Conservation (phyloP, 2,888 invertebrate species). For the Agonum fuliginosum region DNA sequence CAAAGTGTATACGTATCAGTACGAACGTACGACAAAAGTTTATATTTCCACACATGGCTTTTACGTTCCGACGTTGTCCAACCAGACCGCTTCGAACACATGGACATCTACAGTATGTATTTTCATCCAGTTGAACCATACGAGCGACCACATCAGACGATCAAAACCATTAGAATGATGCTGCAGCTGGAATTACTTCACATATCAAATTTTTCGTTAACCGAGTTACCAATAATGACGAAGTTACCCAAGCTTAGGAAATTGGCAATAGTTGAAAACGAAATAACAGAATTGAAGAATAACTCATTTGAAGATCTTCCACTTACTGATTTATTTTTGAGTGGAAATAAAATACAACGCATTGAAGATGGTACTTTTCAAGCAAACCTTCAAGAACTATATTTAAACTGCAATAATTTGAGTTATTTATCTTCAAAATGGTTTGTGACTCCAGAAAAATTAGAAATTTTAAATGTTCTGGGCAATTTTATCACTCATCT, state of each 20-base stretch:
- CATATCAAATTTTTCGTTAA: slow-evolving; percentile 18
- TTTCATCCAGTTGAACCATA: slow-evolving; percentile 13
- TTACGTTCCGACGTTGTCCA: not conserved
- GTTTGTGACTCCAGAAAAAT: slow-evolving; percentile 16
- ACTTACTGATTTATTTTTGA: slow-evolving; percentile 10
- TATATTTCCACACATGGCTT: slow-evolving; percentile 32
- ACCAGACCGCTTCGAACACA: slow-evolving; percentile 5
- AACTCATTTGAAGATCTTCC: not conserved
- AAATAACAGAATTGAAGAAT: slow-evolving; percentile 35
- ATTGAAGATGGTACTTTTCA: slow-evolving; percentile 13
- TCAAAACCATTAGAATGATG: slow-evolving; percentile 7
- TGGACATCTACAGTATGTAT: slow-evolving; percentile 25
- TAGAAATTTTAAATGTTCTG: slow-evolving; percentile 2
- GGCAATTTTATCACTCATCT: slow-evolving; percentile 35
- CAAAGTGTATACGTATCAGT: slow-evolving; percentile 24
- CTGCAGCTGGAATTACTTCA: not conserved
- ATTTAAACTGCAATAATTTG: slow-evolving; percentile 27
- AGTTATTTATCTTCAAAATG: slow-evolving; percentile 29
- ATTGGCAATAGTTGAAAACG: slow-evolving; percentile 12
- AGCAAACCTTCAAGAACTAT: not conserved
- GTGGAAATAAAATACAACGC: slow-evolving; percentile 18
- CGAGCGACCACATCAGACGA: not conserved
- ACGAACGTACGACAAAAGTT: slow-evolving; percentile 3
- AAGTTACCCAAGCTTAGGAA: slow-evolving; percentile 12
- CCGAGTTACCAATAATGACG: not conserved